Evolutionary conservation across 2,113 vertebrate genomes (phyloP).

Genomic region (Pimephales promelas): DNA sequence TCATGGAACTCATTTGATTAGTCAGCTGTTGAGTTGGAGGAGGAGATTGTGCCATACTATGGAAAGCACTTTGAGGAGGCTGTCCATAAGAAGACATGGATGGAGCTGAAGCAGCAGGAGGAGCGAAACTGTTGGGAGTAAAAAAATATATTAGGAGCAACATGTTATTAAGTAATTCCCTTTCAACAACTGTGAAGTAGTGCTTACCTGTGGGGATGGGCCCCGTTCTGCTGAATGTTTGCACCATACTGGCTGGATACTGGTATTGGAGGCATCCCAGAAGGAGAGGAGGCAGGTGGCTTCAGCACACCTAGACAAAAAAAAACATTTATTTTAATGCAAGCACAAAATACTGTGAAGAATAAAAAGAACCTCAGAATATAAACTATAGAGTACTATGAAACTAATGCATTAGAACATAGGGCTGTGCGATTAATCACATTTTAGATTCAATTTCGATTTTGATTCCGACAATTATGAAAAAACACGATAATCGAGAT

Average conservation of each 20-base stretch:
- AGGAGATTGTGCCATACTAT: constrained; percentile 66
- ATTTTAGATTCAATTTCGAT: too few relatives aligned
- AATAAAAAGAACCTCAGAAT: background rate
- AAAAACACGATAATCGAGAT: too few relatives aligned
- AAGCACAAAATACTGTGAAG: background rate
- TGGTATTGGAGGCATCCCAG: constrained; percentile 69
- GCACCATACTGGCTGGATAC: constrained; percentile 71
- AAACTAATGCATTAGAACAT: background rate
- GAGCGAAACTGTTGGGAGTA: constrained; percentile 61
- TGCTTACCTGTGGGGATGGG: constrained; percentile 80
- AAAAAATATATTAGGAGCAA: background rate
- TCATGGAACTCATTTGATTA: constrained; percentile 85
- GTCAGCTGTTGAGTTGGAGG: constrained; percentile 80
- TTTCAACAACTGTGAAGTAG: background rate
- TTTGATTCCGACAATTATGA: too few relatives aligned
- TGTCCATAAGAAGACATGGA: constrained; percentile 68
- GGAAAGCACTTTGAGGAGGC: constrained; percentile 67
- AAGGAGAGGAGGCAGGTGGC: constrained; percentile 69
- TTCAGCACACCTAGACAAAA: constrained; percentile 79
- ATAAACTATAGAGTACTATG: background rate
- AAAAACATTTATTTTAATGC: constrained; percentile 17
- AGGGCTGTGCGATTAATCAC: too few relatives aligned
- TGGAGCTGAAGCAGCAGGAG: constrained; percentile 56
- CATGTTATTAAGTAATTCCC: background rate
- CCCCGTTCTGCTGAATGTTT: constrained; percentile 77